phyloP scores from a whole-genome alignment of 92 coral and sea anemone genomes.

The Montipora capitata region DNA sequence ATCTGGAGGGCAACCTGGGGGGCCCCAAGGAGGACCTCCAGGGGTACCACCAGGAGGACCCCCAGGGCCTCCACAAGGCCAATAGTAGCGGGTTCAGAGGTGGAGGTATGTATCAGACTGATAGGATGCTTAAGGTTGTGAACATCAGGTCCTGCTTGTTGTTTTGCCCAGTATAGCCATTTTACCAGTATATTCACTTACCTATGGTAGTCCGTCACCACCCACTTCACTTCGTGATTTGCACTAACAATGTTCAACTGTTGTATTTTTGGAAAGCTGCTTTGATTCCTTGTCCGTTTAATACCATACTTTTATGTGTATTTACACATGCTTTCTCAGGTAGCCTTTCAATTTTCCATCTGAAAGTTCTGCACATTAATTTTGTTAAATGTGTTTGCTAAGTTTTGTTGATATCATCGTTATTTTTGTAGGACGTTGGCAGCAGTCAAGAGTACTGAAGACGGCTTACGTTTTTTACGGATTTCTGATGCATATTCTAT shows the following conservation, averaged over 20 bases:
- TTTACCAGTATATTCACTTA: too few relatives aligned
- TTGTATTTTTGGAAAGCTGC: too few relatives aligned
- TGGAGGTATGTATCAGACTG: slow-evolving; percentile 12
- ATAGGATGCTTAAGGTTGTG: too few relatives aligned
- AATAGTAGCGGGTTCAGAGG: slow-evolving; percentile 4
- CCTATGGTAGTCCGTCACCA: too few relatives aligned
- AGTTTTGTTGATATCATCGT: slow-evolving; percentile 1
- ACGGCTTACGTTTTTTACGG: slow-evolving; percentile 5
- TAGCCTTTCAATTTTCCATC: too few relatives aligned
- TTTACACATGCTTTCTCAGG: too few relatives aligned
- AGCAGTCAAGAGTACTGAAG: slow-evolving; percentile 1
- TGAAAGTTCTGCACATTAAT: too few relatives aligned
- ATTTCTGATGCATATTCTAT: not conserved
- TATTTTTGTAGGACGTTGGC: slow-evolving; percentile 34
- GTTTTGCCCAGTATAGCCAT: too few relatives aligned
- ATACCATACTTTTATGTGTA: not conserved
- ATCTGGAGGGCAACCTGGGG: slow-evolving; percentile 51
- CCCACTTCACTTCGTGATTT: too few relatives aligned
- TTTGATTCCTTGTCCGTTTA: not conserved
- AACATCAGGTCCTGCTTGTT: too few relatives aligned
- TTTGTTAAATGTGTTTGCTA: not conserved
- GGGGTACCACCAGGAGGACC: slow-evolving; percentile 52
- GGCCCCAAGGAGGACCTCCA: slow-evolving; percentile 33
- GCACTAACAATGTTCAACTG: too few relatives aligned
- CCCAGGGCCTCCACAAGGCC: slow-evolving; percentile 46